Evolutionary conservation across 2,113 vertebrate species (phyloP), one percentile per base, ranked within the genome.

Genomic region (Hippocampus barbouri): DNA sequence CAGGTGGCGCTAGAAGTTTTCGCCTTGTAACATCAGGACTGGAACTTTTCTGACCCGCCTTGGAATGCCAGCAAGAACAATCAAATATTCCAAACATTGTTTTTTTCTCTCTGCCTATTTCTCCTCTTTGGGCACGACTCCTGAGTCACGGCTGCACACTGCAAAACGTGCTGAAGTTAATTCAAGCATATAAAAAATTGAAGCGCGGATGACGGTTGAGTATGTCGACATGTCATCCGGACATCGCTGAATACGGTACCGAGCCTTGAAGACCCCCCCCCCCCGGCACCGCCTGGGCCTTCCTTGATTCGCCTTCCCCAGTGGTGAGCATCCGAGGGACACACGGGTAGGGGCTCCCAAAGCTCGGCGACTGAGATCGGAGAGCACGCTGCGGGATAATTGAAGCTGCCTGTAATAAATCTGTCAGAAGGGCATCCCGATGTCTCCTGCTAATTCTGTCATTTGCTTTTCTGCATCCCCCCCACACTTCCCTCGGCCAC

Each of bases 211-310:
- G 71, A 41, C 66, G 75, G 72, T 79, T 84, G 57, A 68, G 69
- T 16, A 69, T 83, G 86, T 89, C 80, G 87, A 90, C 84, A 86
- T 84, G 79, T 87, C 86, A 87, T 90, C 86, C 82, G 70, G 83
- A 51, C 66, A 62, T 59, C 62, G 59, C 72, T 74, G 68, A 83
- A 38, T 7, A 38, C 5, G 34, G 78, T 51, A 59, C 64, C 63
- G 71, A 77, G 79, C 76, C 84, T 61, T 78, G 45, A 75, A 80
- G 75, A 78, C 68, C 61, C 59, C 51, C 34, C 30, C 30, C 34
- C 34, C 5, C 72, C 21, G 23, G 68, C 70, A 66, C 67, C 69
- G 79, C 76, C 78, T 82, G 75, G 77, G 82, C 81, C 83, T 81
- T 81, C 79, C 57, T 84, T 87, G 85, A 90, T 89, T 88, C 78